These are phyloP conservation scores for Clarias batrachus DNA, from an alignment of 2,113 vertebrate genomes.

Conservation along the genomic window DNA sequence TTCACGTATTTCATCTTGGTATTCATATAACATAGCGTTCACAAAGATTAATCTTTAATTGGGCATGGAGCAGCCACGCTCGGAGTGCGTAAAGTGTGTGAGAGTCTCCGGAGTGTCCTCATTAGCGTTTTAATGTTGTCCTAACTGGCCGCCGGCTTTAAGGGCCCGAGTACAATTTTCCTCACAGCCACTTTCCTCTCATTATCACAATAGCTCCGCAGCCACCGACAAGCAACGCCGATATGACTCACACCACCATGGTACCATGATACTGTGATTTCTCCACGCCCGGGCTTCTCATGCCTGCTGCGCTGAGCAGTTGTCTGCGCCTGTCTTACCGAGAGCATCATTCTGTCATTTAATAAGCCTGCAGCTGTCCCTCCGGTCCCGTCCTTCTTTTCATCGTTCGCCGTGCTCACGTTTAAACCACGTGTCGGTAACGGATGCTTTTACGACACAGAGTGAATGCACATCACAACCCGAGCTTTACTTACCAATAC, in stretches of 20 bases:
- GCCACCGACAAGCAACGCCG: conserved; percentile 27
- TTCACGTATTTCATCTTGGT: background rate
- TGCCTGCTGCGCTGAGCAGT: background rate
- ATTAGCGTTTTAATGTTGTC: conserved; percentile 48
- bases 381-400: conserved; percentile 11
- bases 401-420: background rate
- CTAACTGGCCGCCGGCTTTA: conserved; percentile 42
- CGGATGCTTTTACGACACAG: background rate
- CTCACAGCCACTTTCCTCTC: conserved; percentile 52
- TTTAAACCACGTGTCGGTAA: background rate
- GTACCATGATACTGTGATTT: conserved; percentile 1
- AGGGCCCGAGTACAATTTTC: conserved; percentile 36
- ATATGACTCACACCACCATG: conserved; percentile 43
- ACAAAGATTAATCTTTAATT: conserved; percentile 44
- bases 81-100: background rate
- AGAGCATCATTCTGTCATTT: background rate
- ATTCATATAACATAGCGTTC: conserved; percentile 15
- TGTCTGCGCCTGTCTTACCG: conserved; percentile 16
- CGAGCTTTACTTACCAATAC: background rate
- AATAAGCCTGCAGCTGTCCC: conserved; percentile 29
- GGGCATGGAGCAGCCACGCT: conserved; percentile 16
- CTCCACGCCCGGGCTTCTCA: conserved; percentile 19
- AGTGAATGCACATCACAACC: background rate
- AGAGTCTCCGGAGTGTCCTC: conserved; percentile 42
- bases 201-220: conserved; percentile 49